Base-by-base conservation (phyloP, 1,140 invertebrate genomes). In the Bombus haemorrhoidalis region DNA sequence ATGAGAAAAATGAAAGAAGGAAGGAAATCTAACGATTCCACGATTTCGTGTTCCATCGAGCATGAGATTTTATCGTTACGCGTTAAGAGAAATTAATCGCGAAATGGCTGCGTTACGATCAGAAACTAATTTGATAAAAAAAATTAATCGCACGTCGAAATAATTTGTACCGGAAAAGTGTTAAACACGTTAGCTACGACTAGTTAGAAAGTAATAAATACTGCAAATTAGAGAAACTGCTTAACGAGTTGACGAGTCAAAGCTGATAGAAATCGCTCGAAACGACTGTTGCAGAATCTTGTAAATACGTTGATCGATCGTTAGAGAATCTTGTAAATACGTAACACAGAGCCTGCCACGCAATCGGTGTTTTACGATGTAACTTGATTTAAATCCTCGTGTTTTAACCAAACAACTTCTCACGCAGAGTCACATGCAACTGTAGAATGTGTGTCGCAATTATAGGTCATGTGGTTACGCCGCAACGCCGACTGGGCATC, bases 391-490 rank as follows among this genome's bases (percentile, higher is more conserved):
- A 43, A 78, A 39, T 3, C 15, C 1, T 39, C 9, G 37, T 59
- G 39, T 64, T 53, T 32, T 68, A 71, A 71, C 34, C 43, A 25
- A 68, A 62, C n/a, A 64, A 12, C 18, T 64, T 57, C 37, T 83
- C 62, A 53, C 73, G 18, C 64, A 34, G 73, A 59, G 43, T 78
- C 74, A 32, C 64, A 28, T 41, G 66, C 62, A 47, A 83, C 6
- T 78, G 64, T 78, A 78, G 64, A 78, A 78, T 64, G 39, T 77
- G 75, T 83, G 82, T 78, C 64, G 69, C 53, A 43, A 82, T 88
- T 91, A 6, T 89, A 96, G 96, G 96, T 96, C 47, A 96, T 96
- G 87, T 96, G 96, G 96, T 91, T 96, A 62, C 92, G 96, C 68
- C 93, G 95, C 76, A 94, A 92, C 86, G 91, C 93, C 2, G 95